phyloP scores from a whole-genome alignment of 2,797 vertebrate species.

The Galago senegalensis region DNA sequence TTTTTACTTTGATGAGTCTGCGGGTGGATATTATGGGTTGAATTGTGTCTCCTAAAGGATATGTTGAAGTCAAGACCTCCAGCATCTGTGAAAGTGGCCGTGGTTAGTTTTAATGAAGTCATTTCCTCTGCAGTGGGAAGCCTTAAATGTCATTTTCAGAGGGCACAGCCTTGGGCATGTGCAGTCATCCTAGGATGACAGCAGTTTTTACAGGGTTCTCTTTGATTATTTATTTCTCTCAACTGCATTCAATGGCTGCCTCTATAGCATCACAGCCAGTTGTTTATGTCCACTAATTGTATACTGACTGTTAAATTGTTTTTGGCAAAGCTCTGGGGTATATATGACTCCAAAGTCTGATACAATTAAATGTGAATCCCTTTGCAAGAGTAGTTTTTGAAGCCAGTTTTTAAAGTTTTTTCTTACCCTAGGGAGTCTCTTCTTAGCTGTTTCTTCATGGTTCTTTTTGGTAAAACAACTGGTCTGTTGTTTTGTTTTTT shows the following conservation, averaged over 20 bases:
- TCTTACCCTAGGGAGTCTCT: background rate
- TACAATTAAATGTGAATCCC: background rate
- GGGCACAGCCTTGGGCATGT: background rate
- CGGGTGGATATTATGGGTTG: background rate
- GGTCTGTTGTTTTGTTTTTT: background rate
- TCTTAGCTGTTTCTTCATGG: background rate
- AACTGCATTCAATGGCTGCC: background rate
- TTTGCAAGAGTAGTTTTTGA: background rate
- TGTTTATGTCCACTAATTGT: background rate
- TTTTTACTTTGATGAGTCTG: background rate
- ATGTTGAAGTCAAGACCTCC: background rate
- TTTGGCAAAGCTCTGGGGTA: background rate
- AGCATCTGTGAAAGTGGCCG: background rate
- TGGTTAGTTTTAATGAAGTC: background rate
- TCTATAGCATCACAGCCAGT: background rate
- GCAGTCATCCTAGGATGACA: background rate
- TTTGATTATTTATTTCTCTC: background rate
- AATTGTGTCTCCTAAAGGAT: background rate
- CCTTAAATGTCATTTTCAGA: background rate
- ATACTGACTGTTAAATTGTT: constrained; percentile 9
- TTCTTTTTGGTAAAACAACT: background rate
- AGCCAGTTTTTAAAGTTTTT: background rate
- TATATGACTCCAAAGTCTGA: background rate
- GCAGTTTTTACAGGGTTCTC: background rate
- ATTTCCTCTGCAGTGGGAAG: background rate